These are phyloP conservation scores for Stenolophus ochropezus DNA, from an alignment of 2,888 invertebrate species.

Conservation along the genomic window DNA sequence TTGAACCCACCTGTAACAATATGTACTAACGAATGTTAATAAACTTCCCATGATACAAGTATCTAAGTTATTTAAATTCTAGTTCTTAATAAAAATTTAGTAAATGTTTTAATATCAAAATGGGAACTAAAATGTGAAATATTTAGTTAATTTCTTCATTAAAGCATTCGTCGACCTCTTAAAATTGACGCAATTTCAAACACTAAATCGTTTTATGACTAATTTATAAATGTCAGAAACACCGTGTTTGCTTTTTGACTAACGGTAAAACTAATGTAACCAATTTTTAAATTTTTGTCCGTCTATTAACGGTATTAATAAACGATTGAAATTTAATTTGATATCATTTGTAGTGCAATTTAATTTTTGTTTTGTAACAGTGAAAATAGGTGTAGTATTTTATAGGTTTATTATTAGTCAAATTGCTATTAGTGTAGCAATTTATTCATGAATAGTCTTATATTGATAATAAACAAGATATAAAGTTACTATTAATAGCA, in stretches of 20 bases:
- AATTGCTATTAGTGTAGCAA: background rate
- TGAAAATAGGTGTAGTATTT: conserved; percentile 4
- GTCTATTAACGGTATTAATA: conserved; percentile 15
- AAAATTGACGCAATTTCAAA: background rate
- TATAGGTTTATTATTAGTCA: background rate
- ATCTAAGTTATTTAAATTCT: too few relatives aligned
- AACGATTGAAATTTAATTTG: conserved; percentile 8
- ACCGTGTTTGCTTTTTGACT: conserved; percentile 5
- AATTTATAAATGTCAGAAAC: conserved; percentile 25
- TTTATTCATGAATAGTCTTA: background rate
- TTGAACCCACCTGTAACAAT: too few relatives aligned
- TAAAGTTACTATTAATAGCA: background rate
- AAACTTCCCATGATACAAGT: too few relatives aligned
- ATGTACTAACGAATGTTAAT: too few relatives aligned
- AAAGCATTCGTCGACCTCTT: background rate
- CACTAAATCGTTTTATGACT: conserved; percentile 5
- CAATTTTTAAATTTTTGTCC: conserved; percentile 21
- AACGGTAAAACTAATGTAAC: background rate
- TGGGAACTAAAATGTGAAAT: too few relatives aligned
- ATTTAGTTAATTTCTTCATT: too few relatives aligned
- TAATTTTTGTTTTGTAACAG: background rate
- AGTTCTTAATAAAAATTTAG: too few relatives aligned
- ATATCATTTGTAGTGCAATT: conserved; percentile 9
- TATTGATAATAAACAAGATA: conserved; percentile 3
- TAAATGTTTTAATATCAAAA: too few relatives aligned